These are phyloP conservation scores for Gallinago solitaria DNA, from an alignment of 2,797 vertebrate genomes.

Conservation along the genomic window DNA sequence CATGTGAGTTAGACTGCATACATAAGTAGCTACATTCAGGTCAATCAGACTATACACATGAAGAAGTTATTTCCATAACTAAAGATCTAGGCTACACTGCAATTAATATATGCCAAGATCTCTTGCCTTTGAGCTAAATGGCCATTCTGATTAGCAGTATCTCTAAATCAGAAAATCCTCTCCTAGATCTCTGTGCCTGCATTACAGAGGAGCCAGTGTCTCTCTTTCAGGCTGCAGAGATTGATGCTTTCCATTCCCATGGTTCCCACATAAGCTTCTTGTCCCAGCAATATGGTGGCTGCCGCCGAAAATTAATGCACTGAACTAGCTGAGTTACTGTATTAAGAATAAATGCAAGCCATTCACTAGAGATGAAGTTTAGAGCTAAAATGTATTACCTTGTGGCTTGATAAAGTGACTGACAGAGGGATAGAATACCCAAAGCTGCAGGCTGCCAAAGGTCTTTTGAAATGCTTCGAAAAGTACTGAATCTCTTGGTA, in stretches of 20 bases:
- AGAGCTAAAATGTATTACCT: not conserved
- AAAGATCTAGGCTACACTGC: not conserved
- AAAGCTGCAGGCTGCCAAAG: slow-evolving; percentile 7
- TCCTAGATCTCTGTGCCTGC: not conserved
- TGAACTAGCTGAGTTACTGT: not conserved
- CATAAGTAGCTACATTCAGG: not conserved
- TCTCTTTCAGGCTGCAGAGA: not conserved
- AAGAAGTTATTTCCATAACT: not conserved
- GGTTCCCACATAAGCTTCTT: not conserved
- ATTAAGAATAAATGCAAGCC: not conserved
- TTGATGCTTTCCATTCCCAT: not conserved
- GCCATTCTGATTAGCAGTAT: not conserved
- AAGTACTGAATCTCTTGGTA: not conserved
- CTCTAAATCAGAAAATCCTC: not conserved
- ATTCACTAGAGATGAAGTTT: not conserved
- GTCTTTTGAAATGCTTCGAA: not conserved
- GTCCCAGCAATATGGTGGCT: not conserved
- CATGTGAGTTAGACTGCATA: not conserved
- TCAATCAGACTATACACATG: not conserved
- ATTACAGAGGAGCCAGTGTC: not conserved
- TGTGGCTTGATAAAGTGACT: not conserved
- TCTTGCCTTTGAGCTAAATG: not conserved
- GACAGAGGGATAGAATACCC: not conserved
- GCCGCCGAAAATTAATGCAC: not conserved
- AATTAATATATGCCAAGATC: not conserved